Conservation (phyloP, 1,140 invertebrate genomes). For the Sweltsa coloradensis region DNA sequence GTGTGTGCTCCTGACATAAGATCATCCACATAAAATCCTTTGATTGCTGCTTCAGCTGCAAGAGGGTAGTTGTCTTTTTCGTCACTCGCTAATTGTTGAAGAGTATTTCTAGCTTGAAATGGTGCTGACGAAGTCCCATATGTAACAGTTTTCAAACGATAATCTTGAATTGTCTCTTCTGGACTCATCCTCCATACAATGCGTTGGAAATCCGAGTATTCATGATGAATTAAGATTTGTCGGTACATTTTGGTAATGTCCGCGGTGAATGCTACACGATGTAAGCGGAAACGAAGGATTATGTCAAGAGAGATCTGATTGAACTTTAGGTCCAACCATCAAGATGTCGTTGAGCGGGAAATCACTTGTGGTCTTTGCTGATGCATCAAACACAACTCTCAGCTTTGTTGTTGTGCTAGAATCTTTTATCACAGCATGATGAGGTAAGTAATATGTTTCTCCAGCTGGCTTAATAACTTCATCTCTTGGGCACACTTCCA, state of each 20-base stretch:
- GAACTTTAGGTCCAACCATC: constrained; percentile 28
- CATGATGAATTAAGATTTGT: constrained; percentile 23
- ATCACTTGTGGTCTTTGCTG: constrained; percentile 22
- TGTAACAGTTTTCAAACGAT: constrained; percentile 20
- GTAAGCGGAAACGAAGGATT: constrained; percentile 29
- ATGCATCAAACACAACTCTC: constrained; percentile 29
- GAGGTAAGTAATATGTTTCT: constrained; percentile 34
- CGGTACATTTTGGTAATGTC: constrained; percentile 32
- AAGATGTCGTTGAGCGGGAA: constrained; percentile 29
- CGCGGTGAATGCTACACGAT: constrained; percentile 25
- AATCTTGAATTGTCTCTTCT: constrained; percentile 18
- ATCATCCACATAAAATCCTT: constrained; percentile 36
- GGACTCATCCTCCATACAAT: constrained; percentile 28
- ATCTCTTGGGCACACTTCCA: constrained; percentile 17
- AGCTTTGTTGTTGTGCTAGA: constrained; percentile 22
- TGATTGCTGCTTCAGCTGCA: constrained; percentile 19
- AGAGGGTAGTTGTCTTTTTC: constrained; percentile 18
- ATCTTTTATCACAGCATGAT: constrained; percentile 28
- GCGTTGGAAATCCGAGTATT: constrained; percentile 26
- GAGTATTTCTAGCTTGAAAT: constrained; percentile 7
- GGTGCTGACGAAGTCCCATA: constrained; percentile 17
- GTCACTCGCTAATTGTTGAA: constrained; percentile 13
- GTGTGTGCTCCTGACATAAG: constrained; percentile 21
- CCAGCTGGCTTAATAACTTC: constrained; percentile 26
- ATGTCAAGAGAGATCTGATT: constrained; percentile 28